Evolutionary conservation across 2,797 vertebrate species (phyloP).

Genomic region (Enteromius unitaeniatus): DNA sequence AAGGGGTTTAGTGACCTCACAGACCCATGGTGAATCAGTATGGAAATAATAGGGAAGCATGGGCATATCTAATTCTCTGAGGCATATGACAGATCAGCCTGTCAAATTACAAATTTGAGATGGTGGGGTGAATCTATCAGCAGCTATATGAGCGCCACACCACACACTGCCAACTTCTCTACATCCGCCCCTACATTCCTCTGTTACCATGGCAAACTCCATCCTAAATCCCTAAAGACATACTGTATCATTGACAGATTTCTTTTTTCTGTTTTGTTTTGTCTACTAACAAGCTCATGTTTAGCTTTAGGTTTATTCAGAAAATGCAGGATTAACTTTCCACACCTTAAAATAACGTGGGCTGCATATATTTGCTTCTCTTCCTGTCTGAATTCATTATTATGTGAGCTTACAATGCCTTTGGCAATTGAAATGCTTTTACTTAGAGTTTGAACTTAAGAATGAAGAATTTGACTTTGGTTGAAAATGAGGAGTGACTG

Average conservation of each 20-base stretch:
- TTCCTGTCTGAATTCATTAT: not conserved
- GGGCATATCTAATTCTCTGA: slow-evolving; percentile 21
- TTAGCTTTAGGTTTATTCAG: not conserved
- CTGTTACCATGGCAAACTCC: slow-evolving; percentile 52
- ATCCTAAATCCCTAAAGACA: not conserved
- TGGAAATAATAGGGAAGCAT: slow-evolving; percentile 15
- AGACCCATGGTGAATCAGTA: slow-evolving; percentile 11
- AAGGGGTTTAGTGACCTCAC: slow-evolving; percentile 27
- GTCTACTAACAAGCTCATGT: not conserved
- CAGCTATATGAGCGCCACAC: slow-evolving; percentile 15
- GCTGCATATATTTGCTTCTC: not conserved
- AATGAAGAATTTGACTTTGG: slow-evolving; percentile 44
- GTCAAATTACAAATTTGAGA: slow-evolving; percentile 18
- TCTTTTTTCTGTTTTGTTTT: not conserved
- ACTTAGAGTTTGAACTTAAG: not conserved
- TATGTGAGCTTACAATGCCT: not conserved
- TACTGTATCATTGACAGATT: slow-evolving; percentile 1
- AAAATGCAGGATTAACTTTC: not conserved
- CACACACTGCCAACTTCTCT: slow-evolving; percentile 53
- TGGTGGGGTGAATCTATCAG: slow-evolving; percentile 37
- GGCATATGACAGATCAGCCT: slow-evolving; percentile 26
- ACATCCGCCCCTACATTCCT: slow-evolving; percentile 26
- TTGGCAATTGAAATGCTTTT: not conserved
- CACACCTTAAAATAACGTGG: not conserved
- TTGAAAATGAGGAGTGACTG: slow-evolving; percentile 28